A percentile compares a stretch with the other conserved stretches of the same genome.
These are phyloP conservation scores for Lates calcarifer DNA, from an alignment of 2,113 vertebrate genomes.

Conservation along the genomic window DNA sequence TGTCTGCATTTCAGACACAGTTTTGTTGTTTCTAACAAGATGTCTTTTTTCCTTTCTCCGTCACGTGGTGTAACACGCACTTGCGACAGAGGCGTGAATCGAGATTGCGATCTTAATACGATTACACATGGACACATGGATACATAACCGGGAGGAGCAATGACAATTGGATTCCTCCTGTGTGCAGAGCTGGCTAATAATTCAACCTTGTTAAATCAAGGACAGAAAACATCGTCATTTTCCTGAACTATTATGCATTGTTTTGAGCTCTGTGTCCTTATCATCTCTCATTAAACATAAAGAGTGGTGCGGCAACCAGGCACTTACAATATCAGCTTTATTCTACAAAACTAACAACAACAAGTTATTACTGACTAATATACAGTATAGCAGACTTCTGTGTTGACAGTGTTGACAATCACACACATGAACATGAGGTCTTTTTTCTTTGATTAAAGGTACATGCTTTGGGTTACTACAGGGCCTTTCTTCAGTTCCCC, in stretches of 20 bases:
- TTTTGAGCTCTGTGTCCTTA: neutral
- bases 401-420: neutral
- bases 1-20: no score
- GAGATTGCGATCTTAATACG: neutral
- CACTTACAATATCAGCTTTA: neutral
- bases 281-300: neutral
- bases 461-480: constrained; percentile 13
- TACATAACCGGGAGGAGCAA: neutral
- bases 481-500: constrained; percentile 14
- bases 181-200: neutral
- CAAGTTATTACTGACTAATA: neutral
- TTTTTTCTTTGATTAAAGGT: constrained; percentile 22
- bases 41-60: neutral
- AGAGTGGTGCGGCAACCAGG: neutral
- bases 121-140: neutral
- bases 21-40: neutral
- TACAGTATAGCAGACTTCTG: neutral
- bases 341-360: neutral
- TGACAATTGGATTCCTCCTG: neutral
- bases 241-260: neutral
- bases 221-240: neutral
- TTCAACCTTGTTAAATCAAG: neutral
- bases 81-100: neutral
- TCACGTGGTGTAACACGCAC: neutral
- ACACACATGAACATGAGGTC: neutral